phyloP scores from a whole-genome alignment of 37 sponge, comb jelly and placozoan species.

The Lycopodina hypogea region DNA sequence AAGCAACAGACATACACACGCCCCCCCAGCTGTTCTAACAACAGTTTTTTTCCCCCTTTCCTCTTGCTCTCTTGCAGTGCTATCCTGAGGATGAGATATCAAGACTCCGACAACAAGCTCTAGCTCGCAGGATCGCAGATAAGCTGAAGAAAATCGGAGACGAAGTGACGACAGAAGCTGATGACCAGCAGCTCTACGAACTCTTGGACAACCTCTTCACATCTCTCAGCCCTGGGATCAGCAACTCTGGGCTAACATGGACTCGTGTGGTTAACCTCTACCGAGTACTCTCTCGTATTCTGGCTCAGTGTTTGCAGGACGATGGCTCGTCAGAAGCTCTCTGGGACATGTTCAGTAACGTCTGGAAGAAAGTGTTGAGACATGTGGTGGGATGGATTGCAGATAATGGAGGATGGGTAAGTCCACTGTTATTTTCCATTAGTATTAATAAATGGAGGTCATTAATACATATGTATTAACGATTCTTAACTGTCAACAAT shows the following conservation, averaged over 20 bases:
- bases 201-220: neutral
- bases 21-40: too few relatives aligned
- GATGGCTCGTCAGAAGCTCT: neutral
- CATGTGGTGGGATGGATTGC: conserved; percentile 26
- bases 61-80: neutral
- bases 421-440: conserved; percentile 3
- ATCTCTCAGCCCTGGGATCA: neutral
- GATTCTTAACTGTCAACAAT: too few relatives aligned
- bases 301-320: neutral
- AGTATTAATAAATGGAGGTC: neutral
- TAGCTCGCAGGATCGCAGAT: conserved; percentile 27
- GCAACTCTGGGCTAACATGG: conserved; percentile 3
- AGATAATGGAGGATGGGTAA: conserved; percentile 41
- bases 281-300: neutral
- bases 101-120: neutral
- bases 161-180: neutral
- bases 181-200: neutral
- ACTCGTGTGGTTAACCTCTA: conserved; percentile 1
- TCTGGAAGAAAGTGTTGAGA: conserved; percentile 19
- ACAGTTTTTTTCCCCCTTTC: neutral
- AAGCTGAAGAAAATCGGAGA: conserved; percentile 34
- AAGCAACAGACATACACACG: too few relatives aligned
- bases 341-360: neutral
- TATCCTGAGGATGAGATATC: neutral
- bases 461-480: too few relatives aligned